Base-by-base conservation (phyloP, 2,797 vertebrate species). In the Miopithecus talapoin region DNA sequence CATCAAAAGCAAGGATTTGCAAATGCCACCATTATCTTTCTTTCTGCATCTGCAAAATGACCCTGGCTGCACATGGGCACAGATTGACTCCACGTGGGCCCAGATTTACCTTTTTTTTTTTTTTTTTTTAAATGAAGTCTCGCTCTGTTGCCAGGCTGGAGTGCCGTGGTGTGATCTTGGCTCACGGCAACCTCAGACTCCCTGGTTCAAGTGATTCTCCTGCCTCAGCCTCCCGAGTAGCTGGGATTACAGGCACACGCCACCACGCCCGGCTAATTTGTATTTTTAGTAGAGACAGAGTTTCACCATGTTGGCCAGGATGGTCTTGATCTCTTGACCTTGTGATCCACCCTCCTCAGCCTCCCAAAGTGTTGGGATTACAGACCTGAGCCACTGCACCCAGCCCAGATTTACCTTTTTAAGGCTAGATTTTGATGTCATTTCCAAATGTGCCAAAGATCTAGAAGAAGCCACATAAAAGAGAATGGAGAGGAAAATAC, bases 401-500 rank as follows among this genome's bases (percentile, higher is more conserved):
- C 61, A 8, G 61, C 33, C 61, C 30, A 19, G 61, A n/a, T n/a
- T n/a, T 33, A 33, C 33, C 30, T 68, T 93, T 91, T 90, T 55
- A 16, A 83, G 46, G 28, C n/a, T 86, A 75, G 39, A 46, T 91
- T 64, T 72, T 48, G 24, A 14, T 59, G 19, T 17, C 61, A 61
- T 84, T 72, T 33, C 36, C 83, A 85, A 87, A 70, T 7, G 8
- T n/a, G n/a, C 1, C 2, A 75, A 86, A 86, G 30, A 36, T 68
- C 50, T 93, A 28, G 57, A 48, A 85, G 68, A 72, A 93, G n/a
- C 33, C 39, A 11, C 24, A 33, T 2, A 9, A 50, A 94, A 64
- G 83, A 84, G 28, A 86, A 75, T n/a, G 43, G 8, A 28, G 14
- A 81, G 11, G 43, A 74, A 94, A 93, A 94, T 10, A 10, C 19